Base-by-base conservation (phyloP, 2,888 invertebrate species). In the Syritta pipiens region DNA sequence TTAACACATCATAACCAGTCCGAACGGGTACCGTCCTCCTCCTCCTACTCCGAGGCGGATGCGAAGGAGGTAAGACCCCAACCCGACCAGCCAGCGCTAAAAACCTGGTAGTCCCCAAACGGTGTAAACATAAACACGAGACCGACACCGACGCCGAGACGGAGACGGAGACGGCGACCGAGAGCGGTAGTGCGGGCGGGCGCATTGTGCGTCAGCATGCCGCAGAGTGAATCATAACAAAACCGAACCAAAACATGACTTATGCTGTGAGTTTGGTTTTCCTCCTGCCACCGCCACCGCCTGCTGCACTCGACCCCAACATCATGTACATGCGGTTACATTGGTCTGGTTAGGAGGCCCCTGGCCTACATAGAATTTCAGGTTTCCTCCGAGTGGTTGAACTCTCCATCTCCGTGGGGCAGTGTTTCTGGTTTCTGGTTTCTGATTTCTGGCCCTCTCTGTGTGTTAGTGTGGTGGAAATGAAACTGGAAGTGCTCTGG, bases 331-430 rank as follows among this genome's bases (percentile, higher is more conserved):
- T 63, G 69, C 51, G 53, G 59, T 72, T 77, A 65, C 59, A 72
- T 72, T 79, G 77, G 77, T 79, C 77, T 79, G 72, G 77, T 79
- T 72, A 72, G 72, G 63, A 67, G 67, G 77, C 77, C 77, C 72
- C 77, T 79, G 77, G 77, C 77, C 77, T 79, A 79, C 77, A 79
- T 79, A 60, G 48, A 60, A n/a, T 60, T 67, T 65, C 76, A 77
- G 76, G 76, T 77, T 77, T 77, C 35, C 53, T n/a, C 48, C 17
- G 40, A 77, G 76, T 77, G 71, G 57, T 71, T 77, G 76, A 77
- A 77, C 76, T 77, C 76, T 77, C 76, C 51, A 63, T 68, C 48
- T 40, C 68, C 48, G 51, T 55, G 9, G 48, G 37, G 37, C 46
- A 32, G 63, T 46, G 57, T 71, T 72, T 79, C 77, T 72, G 77